Conservation (phyloP, 2,888 invertebrate genomes). For the Hirtodrosophila duncani region DNA sequence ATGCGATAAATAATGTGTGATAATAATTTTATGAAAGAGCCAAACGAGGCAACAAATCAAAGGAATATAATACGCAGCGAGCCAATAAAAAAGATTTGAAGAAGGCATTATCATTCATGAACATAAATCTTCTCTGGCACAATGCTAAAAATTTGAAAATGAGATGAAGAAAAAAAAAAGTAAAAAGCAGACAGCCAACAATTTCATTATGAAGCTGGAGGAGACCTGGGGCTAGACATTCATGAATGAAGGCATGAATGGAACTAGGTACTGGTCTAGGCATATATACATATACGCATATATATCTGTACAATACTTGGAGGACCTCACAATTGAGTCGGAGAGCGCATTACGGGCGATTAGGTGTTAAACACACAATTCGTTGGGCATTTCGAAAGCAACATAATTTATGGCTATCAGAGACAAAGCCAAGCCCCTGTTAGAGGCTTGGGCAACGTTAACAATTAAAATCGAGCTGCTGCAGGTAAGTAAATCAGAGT, state of each 20-base stretch:
- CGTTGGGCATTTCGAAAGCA: slow-evolving; percentile 31
- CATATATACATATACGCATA: background rate
- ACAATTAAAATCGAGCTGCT: too few species aligned
- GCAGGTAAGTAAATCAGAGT: slow-evolving; percentile 18
- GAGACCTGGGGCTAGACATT: slow-evolving; percentile 31
- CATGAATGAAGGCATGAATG: slow-evolving; percentile 42
- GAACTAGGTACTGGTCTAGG: slow-evolving; percentile 16
- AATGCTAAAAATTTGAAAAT: slow-evolving; percentile 44
- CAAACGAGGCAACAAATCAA: slow-evolving; percentile 60
- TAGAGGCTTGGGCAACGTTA: too few species aligned
- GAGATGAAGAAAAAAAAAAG: slow-evolving; percentile 32
- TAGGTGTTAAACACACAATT: slow-evolving; percentile 57
- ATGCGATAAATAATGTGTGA: slow-evolving; percentile 64
- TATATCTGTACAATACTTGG: slow-evolving; percentile 22
- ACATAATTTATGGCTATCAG: slow-evolving; percentile 47
- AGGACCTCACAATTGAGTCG: slow-evolving; percentile 64
- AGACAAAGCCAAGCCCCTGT: slow-evolving; percentile 14
- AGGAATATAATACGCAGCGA: slow-evolving; percentile 46
- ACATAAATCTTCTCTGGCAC: slow-evolving; percentile 59
- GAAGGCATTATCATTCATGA: slow-evolving; percentile 66
- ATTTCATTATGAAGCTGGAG: slow-evolving; percentile 57
- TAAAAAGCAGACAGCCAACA: slow-evolving; percentile 38
- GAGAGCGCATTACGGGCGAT: slow-evolving; percentile 48
- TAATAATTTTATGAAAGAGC: slow-evolving; percentile 70
- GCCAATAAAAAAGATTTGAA: slow-evolving; percentile 62